A percentile compares a stretch with the other conserved stretches of the same genome.
phyloP scores from a whole-genome alignment of 1,140 invertebrate species.

The Lutraria rhynchaena region DNA sequence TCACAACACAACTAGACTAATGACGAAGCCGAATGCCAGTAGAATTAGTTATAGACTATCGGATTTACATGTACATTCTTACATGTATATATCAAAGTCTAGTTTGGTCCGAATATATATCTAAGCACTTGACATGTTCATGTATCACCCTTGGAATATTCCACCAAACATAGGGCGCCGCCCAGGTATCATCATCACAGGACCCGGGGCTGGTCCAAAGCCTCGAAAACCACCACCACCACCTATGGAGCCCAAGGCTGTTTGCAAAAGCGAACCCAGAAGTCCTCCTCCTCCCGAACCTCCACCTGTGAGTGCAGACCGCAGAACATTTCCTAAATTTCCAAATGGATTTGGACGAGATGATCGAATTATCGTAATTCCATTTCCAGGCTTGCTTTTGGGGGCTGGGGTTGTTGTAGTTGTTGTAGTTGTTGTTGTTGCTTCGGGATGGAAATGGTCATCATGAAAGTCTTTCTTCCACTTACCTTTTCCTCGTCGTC shows the following conservation, averaged over 20 bases:
- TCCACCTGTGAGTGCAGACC: not conserved
- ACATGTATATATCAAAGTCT: too few relatives aligned
- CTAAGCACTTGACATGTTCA: too few relatives aligned
- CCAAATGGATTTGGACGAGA: not conserved
- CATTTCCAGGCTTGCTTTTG: not conserved
- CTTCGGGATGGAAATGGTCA: too few relatives aligned
- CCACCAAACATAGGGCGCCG: not conserved
- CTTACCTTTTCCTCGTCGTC: not conserved
- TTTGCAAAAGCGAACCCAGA: not conserved
- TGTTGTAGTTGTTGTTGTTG: not conserved
- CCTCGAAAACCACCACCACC: not conserved
- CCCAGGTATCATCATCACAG: not conserved
- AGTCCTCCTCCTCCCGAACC: not conserved
- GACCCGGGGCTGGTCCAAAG: not conserved
- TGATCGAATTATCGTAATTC: conserved; percentile 3
- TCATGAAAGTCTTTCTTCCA: too few relatives aligned
- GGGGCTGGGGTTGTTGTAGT: not conserved
- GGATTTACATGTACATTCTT: too few relatives aligned
- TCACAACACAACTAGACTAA: too few relatives aligned
- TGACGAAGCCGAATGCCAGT: too few relatives aligned
- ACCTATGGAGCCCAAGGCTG: not conserved
- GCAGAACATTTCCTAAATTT: not conserved
- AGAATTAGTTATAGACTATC: too few relatives aligned
- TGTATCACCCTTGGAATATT: not conserved
- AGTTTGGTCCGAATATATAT: too few relatives aligned